A percentile compares a stretch with the other conserved stretches of the same genome.
Evolutionary conservation across 2,888 invertebrate species (phyloP).

Genomic region (Coecobrya sp.): DNA sequence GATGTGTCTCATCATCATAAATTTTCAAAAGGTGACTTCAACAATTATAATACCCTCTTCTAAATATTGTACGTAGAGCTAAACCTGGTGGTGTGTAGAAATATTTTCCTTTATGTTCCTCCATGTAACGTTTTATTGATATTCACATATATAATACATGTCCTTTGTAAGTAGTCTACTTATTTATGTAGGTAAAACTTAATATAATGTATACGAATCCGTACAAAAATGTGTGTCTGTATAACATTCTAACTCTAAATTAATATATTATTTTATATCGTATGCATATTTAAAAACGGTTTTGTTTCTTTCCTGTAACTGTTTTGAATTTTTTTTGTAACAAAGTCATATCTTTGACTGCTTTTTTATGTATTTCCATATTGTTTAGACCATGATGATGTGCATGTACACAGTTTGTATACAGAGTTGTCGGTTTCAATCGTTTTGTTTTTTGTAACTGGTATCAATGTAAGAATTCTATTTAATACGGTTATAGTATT

Average conservation of each 20-base stretch:
- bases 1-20: too few relatives aligned
- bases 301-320: not conserved
- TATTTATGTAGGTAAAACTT: too few relatives aligned
- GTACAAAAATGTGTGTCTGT: conserved; percentile 64
- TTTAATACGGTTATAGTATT: not conserved
- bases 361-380: not conserved
- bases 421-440: conserved; percentile 5
- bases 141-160: not conserved
- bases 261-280: not conserved
- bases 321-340: not conserved
- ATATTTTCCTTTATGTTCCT: not conserved
- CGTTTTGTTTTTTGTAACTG: too few relatives aligned
- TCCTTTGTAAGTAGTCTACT: too few relatives aligned
- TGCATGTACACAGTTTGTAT: conserved; percentile 10
- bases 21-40: too few relatives aligned
- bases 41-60: too few relatives aligned
- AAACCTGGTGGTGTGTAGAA: too few relatives aligned
- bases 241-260: not conserved
- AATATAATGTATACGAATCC: conserved; percentile 33
- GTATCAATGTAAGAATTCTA: not conserved
- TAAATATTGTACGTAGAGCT: too few relatives aligned
- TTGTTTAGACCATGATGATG: conserved; percentile 22
- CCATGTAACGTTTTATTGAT: not conserved
- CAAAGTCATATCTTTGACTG: not conserved
- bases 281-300: not conserved